Evolutionary conservation across 2,113 vertebrate genomes (phyloP), one percentile per base, ranked within the genome.

Genomic region (Elephantulus edwardii): DNA sequence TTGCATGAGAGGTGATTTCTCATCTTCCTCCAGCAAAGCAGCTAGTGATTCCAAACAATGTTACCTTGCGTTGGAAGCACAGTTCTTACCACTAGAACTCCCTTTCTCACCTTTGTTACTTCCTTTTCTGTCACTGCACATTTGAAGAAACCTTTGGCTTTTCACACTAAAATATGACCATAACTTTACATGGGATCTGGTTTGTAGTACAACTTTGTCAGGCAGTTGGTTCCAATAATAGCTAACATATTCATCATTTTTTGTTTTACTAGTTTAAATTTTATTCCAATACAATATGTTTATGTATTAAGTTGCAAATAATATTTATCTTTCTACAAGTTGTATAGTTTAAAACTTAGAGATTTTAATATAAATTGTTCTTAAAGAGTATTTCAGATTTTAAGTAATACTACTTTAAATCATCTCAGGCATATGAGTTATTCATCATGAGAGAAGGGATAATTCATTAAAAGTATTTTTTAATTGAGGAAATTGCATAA

Each of bases 191-290:
- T 64, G 79, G 52, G 5, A 88, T 24, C 40, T 88, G 6, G 48
- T 10, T 42, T 40, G 17, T n/a, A 5, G 9, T 16, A 70, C 16
- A 42, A 20, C 46, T 85, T 52, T 88, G 8, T 76, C 56, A 78
- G 24, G 30, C 30, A 44, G 17, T 16, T 68, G 14, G 22, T 78
- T 90, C 38, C 56, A 58, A 48, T 68, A 33, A 16, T 30, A 35
- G 14, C 52, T 62, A 44, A 88, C 82, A 88, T 30, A 46, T 3
- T 90, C 40, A n/a, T 3, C 2, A 6, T 10, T n/a, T 33, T 81
- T 89, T 80, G 48, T 33, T 75, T 93, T 85, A n/a, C n/a, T 82
- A 60, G 6, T 76, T 89, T 85, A 85, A 48, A 48, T 66, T 82
- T 64, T 56, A 82, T 82, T 24, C 40, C 22, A 68, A 5, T 74